Evolutionary conservation across 2,113 vertebrate genomes (phyloP), one percentile per base, ranked within the genome.

Genomic region (Oryzias celebensis): DNA sequence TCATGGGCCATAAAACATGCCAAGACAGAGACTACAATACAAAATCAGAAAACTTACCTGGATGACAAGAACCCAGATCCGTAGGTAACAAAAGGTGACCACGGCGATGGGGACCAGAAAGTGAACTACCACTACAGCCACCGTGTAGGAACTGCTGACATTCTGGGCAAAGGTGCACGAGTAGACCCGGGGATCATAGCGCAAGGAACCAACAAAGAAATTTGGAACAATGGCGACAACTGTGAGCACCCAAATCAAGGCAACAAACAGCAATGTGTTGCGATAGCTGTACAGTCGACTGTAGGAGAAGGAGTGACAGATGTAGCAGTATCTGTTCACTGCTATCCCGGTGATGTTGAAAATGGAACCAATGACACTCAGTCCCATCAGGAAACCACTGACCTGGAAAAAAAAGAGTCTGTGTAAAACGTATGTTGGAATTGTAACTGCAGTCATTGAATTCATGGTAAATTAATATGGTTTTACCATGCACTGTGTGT

Each of bases 271-370:
- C 65, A 94, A 85, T 0, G 92, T 93, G 89, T 94, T 94, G 88
- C 93, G 91, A 66, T 71, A 89, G 82, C 88, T 91, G 85, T 91
- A 97, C 58, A 95, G 78, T 59, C 89, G 91, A 52, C 92, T 92
- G 73, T 95, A 96, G 70, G 91, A 87, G 81, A 93, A 89, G 0
- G 93, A 93, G 82, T 94, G 95, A 80, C 95, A 96, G 85, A 96
- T 93, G 68, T 93, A 97, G 88, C 96, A 97, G 73, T 95, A 97
- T 66, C 93, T 83, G 89, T 96, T 96, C 66, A 96, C 90, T 46
- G 95, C 95, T 2, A 96, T 96, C 26, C 93, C 94, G 0, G 94
- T 94, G 88, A 97, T 96, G 91, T 93, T 96, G 89, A 97, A 98
- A 83, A 98, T 94, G 2, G 95, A 98, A 16, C 95, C 94, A 5